Evolutionary conservation across 2,888 invertebrate species (phyloP).

Genomic region (Linyphia triangularis): DNA sequence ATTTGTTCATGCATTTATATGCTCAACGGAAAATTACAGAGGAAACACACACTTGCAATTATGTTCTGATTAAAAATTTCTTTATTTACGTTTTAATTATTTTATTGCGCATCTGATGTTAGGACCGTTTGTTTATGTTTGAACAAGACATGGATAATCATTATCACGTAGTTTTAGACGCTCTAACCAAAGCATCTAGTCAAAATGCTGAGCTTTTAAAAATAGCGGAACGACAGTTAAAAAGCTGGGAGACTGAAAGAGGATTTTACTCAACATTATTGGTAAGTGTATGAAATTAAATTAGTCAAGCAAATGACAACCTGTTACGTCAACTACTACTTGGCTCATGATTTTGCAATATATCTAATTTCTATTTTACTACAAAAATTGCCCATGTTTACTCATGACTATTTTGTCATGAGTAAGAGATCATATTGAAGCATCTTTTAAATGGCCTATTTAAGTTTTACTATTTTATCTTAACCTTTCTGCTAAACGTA

Average conservation of each 20-base stretch:
- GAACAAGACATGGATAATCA: conserved; percentile 62
- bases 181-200: conserved; percentile 90
- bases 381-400: no score
- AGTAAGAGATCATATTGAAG: no score
- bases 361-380: no score
- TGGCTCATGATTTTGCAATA: not conserved
- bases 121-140: conserved; percentile 55
- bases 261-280: conserved; percentile 92
- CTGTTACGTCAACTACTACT: not conserved
- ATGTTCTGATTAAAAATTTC: not conserved
- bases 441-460: no score
- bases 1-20: not conserved
- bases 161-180: conserved; percentile 83
- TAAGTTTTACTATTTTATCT: no score
- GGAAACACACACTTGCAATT: not conserved
- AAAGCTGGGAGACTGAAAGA: conserved; percentile 92
- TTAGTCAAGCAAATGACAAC: not conserved
- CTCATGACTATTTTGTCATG: no score
- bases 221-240: conserved; percentile 91
- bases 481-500: no score
- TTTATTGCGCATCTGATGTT: conserved; percentile 50
- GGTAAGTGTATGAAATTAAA: conserved; percentile 83
- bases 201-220: conserved; percentile 90
- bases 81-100: conserved; percentile 38
- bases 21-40: not conserved